These are phyloP conservation scores for Pristiophorus japonicus DNA, from an alignment of 2,113 vertebrate species.

Conservation along the genomic window DNA sequence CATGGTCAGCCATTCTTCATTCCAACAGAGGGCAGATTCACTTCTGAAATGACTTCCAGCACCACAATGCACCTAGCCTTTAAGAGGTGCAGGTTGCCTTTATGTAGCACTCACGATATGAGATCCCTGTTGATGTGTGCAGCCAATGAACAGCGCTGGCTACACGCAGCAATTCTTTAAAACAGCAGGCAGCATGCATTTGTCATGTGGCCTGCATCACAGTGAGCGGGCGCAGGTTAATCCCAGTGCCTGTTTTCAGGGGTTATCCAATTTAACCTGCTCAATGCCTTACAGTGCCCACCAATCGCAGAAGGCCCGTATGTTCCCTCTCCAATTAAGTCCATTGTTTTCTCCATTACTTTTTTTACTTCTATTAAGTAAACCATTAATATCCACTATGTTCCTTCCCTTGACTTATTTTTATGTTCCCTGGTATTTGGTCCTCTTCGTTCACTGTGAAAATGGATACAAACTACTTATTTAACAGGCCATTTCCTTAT, in stretches of 20 bases:
- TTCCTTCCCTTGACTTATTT: background rate
- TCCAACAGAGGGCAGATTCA: background rate
- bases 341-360: background rate
- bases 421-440: background rate
- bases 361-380: background rate
- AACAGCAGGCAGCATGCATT: background rate
- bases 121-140: background rate
- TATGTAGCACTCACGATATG: background rate
- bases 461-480: background rate
- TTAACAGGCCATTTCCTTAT: background rate
- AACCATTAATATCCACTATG: background rate
- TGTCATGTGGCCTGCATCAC: background rate
- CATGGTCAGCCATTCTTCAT: background rate
- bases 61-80: background rate
- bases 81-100: background rate
- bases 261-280: background rate
- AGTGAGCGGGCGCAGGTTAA: no score
- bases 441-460: background rate
- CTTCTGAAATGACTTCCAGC: background rate
- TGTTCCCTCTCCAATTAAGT: background rate
- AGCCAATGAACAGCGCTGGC: no score
- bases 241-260: no score
- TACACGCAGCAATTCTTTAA: no score
- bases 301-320: background rate
- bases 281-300: background rate